Evolutionary conservation across 92 coral and sea anemone genomes (phyloP).

Genomic region (Anthopleura xanthogrammica): DNA sequence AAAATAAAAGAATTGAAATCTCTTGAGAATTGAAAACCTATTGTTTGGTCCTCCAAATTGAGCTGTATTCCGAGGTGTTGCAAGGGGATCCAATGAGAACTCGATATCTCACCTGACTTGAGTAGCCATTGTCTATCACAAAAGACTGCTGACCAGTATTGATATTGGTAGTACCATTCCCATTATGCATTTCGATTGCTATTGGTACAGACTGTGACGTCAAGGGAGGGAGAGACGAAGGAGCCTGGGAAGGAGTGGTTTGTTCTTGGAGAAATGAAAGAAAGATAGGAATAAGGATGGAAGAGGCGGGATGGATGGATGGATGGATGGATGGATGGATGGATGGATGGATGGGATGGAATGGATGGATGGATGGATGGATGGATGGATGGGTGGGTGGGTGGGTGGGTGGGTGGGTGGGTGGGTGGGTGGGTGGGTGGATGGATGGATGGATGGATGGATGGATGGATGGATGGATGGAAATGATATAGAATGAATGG

Average conservation of each 20-base stretch:
- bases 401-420: not conserved
- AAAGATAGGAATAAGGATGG: not conserved
- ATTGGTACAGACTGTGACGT: not conserved
- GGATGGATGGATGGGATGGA: not conserved
- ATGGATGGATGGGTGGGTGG: too few relatives aligned
- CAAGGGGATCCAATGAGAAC: too few relatives aligned
- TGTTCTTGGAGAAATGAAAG: too few relatives aligned
- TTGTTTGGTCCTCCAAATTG: too few relatives aligned
- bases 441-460: not conserved
- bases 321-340: not conserved
- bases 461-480: not conserved
- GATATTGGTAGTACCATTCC: not conserved
- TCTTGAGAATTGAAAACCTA: too few relatives aligned
- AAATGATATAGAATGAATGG: not conserved
- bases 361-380: too few relatives aligned
- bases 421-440: not conserved
- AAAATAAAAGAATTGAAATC: too few relatives aligned
- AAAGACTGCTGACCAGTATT: conserved; percentile 6
- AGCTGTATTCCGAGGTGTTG: too few relatives aligned
- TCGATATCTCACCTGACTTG: not conserved
- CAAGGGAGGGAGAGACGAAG: not conserved
- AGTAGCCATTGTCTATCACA: not conserved
- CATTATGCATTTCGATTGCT: conserved; percentile 3
- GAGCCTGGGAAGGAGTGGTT: not conserved
- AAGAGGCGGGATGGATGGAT: not conserved